These are phyloP conservation scores for Saxidomus purpurata DNA, from an alignment of 1,140 invertebrate species.

Conservation along the genomic window DNA sequence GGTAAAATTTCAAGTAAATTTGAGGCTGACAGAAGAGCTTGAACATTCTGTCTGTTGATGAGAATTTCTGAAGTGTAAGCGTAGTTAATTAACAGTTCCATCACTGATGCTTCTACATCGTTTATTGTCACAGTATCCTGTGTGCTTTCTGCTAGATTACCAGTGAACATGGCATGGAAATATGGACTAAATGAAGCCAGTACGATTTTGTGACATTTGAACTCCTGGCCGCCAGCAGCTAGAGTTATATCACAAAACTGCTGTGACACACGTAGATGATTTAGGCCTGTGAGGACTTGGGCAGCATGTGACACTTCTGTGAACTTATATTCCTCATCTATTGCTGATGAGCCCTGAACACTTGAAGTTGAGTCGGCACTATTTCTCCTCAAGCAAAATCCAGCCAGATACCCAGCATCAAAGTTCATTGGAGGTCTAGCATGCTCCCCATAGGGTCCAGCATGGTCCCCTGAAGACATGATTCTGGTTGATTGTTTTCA, in stretches of 20 bases:
- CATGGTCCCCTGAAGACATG: slow-evolving; percentile 42
- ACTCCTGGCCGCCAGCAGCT: slow-evolving; percentile 85
- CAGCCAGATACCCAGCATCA: slow-evolving; percentile 37
- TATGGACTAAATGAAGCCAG: slow-evolving; percentile 87
- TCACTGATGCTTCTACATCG: slow-evolving; percentile 87
- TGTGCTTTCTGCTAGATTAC: slow-evolving; percentile 86
- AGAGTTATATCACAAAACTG: slow-evolving; percentile 87
- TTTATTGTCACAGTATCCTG: slow-evolving; percentile 87
- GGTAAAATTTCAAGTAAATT: slow-evolving; percentile 88
- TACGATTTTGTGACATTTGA: slow-evolving; percentile 87
- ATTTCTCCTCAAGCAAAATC: slow-evolving; percentile 25
- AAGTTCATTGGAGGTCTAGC: slow-evolving; percentile 18
- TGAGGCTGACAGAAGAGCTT: slow-evolving; percentile 87
- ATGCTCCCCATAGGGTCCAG: slow-evolving; percentile 24
- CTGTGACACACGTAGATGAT: slow-evolving; percentile 85
- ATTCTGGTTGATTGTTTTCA: neutral
- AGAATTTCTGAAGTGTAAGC: slow-evolving; percentile 88
- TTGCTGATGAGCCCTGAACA: slow-evolving; percentile 31
- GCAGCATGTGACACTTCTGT: slow-evolving; percentile 77
- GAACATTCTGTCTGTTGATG: slow-evolving; percentile 88
- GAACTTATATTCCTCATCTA: slow-evolving; percentile 75
- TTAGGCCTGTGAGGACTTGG: slow-evolving; percentile 86
- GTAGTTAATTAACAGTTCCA: slow-evolving; percentile 87
- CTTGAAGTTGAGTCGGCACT: slow-evolving; percentile 62
- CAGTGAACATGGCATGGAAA: slow-evolving; percentile 87